Evolutionary conservation across 2,113 vertebrate species (phyloP), one percentile per base, ranked within the genome.

Genomic region (Nerophis ophidion): DNA sequence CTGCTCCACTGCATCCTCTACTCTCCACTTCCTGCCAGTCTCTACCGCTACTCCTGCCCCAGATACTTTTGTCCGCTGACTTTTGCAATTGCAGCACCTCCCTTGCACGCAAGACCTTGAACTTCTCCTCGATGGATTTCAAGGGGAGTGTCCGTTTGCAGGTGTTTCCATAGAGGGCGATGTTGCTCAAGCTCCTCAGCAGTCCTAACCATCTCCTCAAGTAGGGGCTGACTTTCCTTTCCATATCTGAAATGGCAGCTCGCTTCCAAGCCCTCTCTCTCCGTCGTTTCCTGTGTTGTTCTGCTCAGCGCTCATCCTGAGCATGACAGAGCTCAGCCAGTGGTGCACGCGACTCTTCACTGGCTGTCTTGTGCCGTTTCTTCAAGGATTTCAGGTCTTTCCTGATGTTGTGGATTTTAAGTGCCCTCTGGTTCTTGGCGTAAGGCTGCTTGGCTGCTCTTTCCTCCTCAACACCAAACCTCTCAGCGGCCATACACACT

Each of bases 1-100:
- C n/a, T 26, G 5, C n/a, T 50, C 48, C 48, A 50, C 48, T 50
- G 48, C 48, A 50, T 17, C 48, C 48, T 50, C 14, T 50, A 17
- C 48, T 50, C 17, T 50, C n/a, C 48, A 50, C n/a, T 26, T 50
- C n/a, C 48, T 50, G 81, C 82, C 79, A 81, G 75, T 50, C 17
- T 5, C 26, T 1, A 50, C 48, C 1, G 48, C 48, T 16, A 38
- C 36, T 8, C 5, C 36, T 38, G 36, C 5, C 8, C 36, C 36
- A 38, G 36, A 8, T 6, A 7, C 36, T 8, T 7, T 2, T 38
- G 36, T 8, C 8, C 36, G 6, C 36, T 38, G 4, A 26, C 2
- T 26, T 4, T 2, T 4, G 26, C 5, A 38, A 38, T 10, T 58
- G 16, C 54, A 72, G 55, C 34, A 68, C 8, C 47, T 45, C 48